Evolutionary conservation across 92 coral and sea anemone genomes (phyloP), one percentile per base, ranked within the genome.

Genomic region (Bergia sp.): DNA sequence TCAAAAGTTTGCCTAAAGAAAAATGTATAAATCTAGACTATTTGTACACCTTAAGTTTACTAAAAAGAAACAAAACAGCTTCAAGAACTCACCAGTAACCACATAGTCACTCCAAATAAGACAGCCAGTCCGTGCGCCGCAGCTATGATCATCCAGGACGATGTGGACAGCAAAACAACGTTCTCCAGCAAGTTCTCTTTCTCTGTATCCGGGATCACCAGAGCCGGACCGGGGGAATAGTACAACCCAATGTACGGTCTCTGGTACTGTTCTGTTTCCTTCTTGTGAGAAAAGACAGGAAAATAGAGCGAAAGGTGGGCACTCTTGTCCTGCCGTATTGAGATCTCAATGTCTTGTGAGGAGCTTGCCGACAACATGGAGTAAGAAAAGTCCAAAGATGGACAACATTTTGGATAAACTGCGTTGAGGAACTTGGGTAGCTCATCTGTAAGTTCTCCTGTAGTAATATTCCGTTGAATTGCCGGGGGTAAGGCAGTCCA

Each of bases 191-290:
- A 15, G 64, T 8, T 11, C 2, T n/a, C 45, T 78, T n/a, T 4
- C 58, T 20, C 61, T 5, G 16, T 43, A 8, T 45, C 61, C 39
- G n/a, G 41, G 29, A 57, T 78, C n/a, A 78, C 5, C 61, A 78
- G 49, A 78, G 82, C 82, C 45, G 82, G 82, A 23, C 82, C 82
- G 61, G 82, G 82, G 18, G 82, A 78, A 44, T 78, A 13, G 49
- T 78, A 78, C 37, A 78, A 7, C 7, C 82, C 82, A 39, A 82
- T 40, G 8, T 39, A 82, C 15, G 86, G 86, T 69, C 86, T 64
- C 18, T 82, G 86, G 7, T 82, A 82, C 57, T 82, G 86, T 38
- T 41, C 76, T 41, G 15, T 64, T 2, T 65, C 74, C 13, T 41
- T 21, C 18, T 5, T 64, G 74, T 40, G 75, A 44, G 86, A 73